phyloP scores from a whole-genome alignment of 2,797 vertebrate species.

The Ambastaia sidthimunki region DNA sequence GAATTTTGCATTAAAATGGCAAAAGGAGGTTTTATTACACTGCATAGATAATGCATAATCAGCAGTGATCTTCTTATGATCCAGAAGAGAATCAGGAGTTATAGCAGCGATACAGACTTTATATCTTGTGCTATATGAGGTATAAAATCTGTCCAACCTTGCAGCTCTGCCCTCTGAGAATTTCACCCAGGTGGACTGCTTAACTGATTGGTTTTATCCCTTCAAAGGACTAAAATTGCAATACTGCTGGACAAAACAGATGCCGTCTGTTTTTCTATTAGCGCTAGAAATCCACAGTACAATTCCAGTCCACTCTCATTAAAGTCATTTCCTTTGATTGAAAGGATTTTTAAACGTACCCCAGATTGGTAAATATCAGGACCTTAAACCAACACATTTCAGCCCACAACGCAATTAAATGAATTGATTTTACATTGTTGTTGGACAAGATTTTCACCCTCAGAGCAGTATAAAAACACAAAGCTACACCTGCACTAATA shows the following conservation, averaged over 20 bases:
- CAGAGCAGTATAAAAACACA: constrained; percentile 2
- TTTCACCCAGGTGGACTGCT: constrained; percentile 35
- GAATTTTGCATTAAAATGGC: constrained; percentile 39
- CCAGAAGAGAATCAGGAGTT: constrained; percentile 46
- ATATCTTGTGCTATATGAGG: constrained; percentile 43
- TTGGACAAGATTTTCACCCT: constrained; percentile 21
- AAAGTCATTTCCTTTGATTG: constrained; percentile 16
- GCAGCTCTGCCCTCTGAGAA: constrained; percentile 37
- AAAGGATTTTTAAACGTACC: constrained; percentile 3
- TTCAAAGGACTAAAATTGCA: constrained; percentile 8
- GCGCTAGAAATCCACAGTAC: neutral
- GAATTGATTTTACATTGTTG: constrained; percentile 1
- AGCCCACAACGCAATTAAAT: neutral
- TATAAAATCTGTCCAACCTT: constrained; percentile 43
- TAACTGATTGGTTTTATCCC: constrained; percentile 27
- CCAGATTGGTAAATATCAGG: constrained; percentile 9
- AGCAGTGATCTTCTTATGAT: constrained; percentile 47
- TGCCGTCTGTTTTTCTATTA: constrained; percentile 20
- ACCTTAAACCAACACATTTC: constrained; percentile 9
- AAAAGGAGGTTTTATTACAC: constrained; percentile 39
- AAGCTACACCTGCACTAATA: constrained; percentile 23
- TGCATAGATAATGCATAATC: constrained; percentile 41
- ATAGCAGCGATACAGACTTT: constrained; percentile 38
- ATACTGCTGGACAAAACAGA: constrained; percentile 31
- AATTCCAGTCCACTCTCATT: constrained; percentile 26